These are phyloP conservation scores for Loriculus beryllinus DNA, from an alignment of 2,797 vertebrate genomes.

Conservation along the genomic window DNA sequence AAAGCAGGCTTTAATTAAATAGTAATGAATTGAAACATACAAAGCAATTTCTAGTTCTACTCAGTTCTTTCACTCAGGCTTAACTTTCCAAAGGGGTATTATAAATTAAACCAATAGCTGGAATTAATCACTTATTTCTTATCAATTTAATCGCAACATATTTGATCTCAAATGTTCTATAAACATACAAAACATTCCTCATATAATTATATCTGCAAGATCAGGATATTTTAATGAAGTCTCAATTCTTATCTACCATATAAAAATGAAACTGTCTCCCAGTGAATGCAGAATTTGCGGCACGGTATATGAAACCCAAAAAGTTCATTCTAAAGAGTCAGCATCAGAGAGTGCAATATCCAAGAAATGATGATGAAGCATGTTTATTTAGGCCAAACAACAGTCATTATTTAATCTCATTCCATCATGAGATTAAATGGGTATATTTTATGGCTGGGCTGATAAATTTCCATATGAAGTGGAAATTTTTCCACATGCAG, in stretches of 20 bases:
- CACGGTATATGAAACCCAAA: neutral
- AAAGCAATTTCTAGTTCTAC: slow-evolving; percentile 23
- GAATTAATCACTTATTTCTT: slow-evolving; percentile 8
- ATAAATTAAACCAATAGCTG: neutral
- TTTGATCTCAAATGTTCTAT: neutral
- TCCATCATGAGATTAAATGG: neutral
- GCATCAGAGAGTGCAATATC: neutral
- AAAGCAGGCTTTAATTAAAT: slow-evolving; percentile 42
- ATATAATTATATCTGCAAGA: neutral
- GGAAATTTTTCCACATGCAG: neutral
- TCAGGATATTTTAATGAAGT: neutral
- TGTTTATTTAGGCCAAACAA: neutral
- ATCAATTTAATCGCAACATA: neutral
- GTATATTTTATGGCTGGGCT: neutral
- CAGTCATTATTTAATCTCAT: neutral
- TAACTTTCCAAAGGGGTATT: neutral
- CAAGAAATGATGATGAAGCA: neutral
- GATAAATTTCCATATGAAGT: neutral
- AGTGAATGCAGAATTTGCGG: neutral
- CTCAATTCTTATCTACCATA: neutral
- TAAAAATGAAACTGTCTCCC: neutral
- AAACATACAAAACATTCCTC: neutral
- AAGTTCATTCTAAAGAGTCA: neutral
- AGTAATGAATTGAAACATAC: neutral
- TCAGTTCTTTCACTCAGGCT: neutral